These are phyloP conservation scores for Plebejus anna DNA, from an alignment of 2,888 invertebrate genomes.

Conservation along the genomic window DNA sequence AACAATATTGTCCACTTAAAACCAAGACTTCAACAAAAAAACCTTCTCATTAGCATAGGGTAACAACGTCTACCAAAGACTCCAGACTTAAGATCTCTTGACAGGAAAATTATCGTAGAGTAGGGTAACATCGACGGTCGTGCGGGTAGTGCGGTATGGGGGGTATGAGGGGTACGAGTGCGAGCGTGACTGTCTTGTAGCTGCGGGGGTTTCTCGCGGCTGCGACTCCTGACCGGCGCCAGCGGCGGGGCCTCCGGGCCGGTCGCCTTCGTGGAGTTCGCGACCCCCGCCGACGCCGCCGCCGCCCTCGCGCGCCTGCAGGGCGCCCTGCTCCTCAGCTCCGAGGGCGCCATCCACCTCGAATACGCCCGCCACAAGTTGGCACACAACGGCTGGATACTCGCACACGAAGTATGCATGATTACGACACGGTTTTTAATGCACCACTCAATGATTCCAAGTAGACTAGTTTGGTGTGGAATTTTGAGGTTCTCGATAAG, in stretches of 20 bases:
- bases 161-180: conserved; percentile 53
- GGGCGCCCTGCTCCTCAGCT: conserved; percentile 97
- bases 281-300: conserved; percentile 94
- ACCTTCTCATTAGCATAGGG: background rate
- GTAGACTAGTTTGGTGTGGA: conserved; percentile 12
- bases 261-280: conserved; percentile 99
- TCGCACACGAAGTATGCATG: conserved; percentile 79
- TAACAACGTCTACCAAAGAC: background rate
- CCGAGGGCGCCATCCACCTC: conserved; percentile 98
- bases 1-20: too few relatives aligned
- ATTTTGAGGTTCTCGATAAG: background rate
- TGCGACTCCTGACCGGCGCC: conserved; percentile 93
- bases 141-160: conserved; percentile 3
- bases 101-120: background rate
- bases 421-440: conserved; percentile 38
- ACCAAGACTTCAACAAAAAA: background rate
- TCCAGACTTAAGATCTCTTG: too few relatives aligned
- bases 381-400: conserved; percentile 85
- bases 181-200: conserved; percentile 76
- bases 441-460: background rate
- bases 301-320: conserved; percentile 96
- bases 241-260: conserved; percentile 82
- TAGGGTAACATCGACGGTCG: background rate
- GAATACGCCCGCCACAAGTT: conserved; percentile 99
- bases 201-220: conserved; percentile 98